Conservation (phyloP, 2,888 invertebrate species). For the Thysanoteuthis rhombus region DNA sequence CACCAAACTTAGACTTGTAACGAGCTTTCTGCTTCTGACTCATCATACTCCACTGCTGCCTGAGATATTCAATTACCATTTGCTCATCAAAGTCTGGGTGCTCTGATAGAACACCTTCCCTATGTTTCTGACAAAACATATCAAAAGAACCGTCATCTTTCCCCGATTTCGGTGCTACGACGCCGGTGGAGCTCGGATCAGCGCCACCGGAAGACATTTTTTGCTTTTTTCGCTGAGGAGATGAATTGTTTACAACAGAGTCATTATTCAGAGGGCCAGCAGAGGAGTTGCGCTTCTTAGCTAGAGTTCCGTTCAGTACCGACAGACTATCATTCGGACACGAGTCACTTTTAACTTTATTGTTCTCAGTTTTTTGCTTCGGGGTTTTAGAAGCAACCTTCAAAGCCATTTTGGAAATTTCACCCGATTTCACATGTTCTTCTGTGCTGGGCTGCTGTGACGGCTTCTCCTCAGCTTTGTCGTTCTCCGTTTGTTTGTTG, state of each 20-base stretch:
- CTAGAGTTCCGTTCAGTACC: not conserved
- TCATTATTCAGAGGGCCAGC: not conserved
- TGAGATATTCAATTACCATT: slow-evolving; percentile 53
- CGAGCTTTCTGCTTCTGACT: slow-evolving; percentile 55
- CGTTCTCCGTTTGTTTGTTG: slow-evolving; percentile 37
- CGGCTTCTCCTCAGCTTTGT: slow-evolving; percentile 13
- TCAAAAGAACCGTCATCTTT: slow-evolving; percentile 57
- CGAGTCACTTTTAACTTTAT: not conserved
- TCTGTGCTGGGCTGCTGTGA: slow-evolving; percentile 25
- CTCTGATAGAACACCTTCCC: slow-evolving; percentile 55
- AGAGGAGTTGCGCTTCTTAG: slow-evolving; percentile 14
- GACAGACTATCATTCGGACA: not conserved
- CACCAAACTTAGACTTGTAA: slow-evolving; percentile 50
- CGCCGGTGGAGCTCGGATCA: slow-evolving; percentile 19
- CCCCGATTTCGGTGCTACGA: not conserved
- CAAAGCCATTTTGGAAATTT: slow-evolving; percentile 37
- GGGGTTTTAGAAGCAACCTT: slow-evolving; percentile 35
- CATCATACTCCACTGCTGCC: slow-evolving; percentile 61
- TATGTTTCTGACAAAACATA: slow-evolving; percentile 61
- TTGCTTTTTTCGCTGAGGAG: slow-evolving; percentile 1
- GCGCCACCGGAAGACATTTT: slow-evolving; percentile 24
- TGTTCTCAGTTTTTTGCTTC: not conserved
- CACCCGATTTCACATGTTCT: slow-evolving; percentile 24
- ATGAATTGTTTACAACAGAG: not conserved
- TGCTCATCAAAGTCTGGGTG: slow-evolving; percentile 61